Evolutionary conservation across 2,888 invertebrate species (phyloP).

Genomic region (Charanyca ferruginea): DNA sequence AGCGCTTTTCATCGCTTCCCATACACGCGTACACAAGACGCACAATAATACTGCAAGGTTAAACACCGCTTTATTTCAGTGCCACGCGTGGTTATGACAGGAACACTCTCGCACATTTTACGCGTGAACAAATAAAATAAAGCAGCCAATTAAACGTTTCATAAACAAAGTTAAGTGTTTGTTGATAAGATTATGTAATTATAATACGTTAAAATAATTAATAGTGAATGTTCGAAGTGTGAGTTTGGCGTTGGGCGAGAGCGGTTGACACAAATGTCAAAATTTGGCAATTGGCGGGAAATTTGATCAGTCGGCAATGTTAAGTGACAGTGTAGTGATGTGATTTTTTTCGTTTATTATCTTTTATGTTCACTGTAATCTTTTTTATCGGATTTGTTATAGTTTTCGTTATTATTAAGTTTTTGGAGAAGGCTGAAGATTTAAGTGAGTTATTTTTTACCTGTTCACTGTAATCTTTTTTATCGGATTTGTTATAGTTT

Average conservation of each 20-base stretch:
- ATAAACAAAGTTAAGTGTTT: constrained; percentile 41
- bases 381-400: constrained; percentile 75
- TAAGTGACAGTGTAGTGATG: constrained; percentile 83
- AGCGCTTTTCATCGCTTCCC: constrained; percentile 67
- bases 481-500: constrained; percentile 74
- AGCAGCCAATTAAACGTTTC: constrained; percentile 30
- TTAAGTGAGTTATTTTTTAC: constrained; percentile 79
- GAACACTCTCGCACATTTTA: constrained; percentile 24
- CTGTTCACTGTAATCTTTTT: constrained; percentile 81
- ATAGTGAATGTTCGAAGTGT: constrained; percentile 43
- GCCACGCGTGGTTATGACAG: constrained; percentile 53
- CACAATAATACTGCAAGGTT: constrained; percentile 66
- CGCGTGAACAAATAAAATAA: constrained; percentile 45
- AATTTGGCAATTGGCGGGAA: constrained; percentile 85
- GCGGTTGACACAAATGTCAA: constrained; percentile 75
- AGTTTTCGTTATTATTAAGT: constrained; percentile 75
- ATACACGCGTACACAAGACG: constrained; percentile 57
- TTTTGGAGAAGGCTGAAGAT: constrained; percentile 62
- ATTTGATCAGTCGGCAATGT: constrained; percentile 67
- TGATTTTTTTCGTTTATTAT: constrained; percentile 66
- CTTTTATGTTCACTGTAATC: constrained; percentile 83
- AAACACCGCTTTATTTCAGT: constrained; percentile 65
- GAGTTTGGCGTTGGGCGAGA: constrained; percentile 54
- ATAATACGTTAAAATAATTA: constrained; percentile 44
- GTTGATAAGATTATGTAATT: constrained; percentile 48